Base-by-base conservation (phyloP, 2,113 vertebrate species). In the Motacilla alba region DNA sequence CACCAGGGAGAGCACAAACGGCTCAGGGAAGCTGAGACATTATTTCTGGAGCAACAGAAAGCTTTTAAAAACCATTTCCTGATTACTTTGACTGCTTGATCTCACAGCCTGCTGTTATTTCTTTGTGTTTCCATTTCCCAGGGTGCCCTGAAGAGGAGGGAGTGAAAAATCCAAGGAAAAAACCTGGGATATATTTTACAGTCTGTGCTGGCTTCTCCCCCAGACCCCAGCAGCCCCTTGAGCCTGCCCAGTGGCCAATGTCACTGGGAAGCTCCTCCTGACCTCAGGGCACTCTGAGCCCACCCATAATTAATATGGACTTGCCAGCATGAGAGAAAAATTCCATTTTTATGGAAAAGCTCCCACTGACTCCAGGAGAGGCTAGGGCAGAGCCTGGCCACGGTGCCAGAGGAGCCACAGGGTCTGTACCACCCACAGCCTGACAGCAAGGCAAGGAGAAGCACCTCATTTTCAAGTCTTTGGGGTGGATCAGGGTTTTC, bases 141-240 rank as follows among this genome's bases (percentile, higher is more conserved):
- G 69, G 47, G 55, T 8, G 2, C 72, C 81, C 77, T 9, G 74
- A 84, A 68, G 67, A 64, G 52, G 62, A 79, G 44, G 49, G 58
- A 84, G 24, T 47, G 66, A 82, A 87, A 95, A 84, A 78, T 63
- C 66, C 72, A 63, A 93, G 58, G 49, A 81, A 91, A 81, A 91
- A 87, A 77, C 22, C 39, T 59, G 69, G 66, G 43, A 30, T 12
- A 4, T 73, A 16, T 81, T 93, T 89, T 79, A 47, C 47, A 89
- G 52, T 78, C 74, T 79, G 60, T 39, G 52, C 64, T 0, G 2
- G n/a, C 59, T 70, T 91, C 87, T 89, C 74, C 69, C 23, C 7
- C 50, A 75, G 69, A 33, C 26, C 73, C 64, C 3, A 0, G 58
- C 72, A 90, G 19, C 41, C 43, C 43, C 68, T 59, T 81, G 76